Base-by-base conservation (phyloP, 2,797 vertebrate species). In the Hippocampus kuda region DNA sequence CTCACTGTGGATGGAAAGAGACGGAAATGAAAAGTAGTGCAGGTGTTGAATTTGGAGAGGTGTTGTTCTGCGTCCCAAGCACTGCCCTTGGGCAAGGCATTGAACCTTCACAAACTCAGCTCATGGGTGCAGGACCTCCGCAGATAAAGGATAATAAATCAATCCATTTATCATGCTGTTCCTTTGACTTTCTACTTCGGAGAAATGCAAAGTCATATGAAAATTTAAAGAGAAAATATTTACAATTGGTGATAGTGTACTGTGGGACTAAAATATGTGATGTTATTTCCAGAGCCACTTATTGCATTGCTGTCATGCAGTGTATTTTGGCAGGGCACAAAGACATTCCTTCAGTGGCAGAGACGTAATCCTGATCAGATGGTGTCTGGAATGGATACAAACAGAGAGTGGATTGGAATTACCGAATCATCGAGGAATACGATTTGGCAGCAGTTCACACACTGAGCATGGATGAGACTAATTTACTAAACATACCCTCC, bases 401-500 rank as follows among this genome's bases (percentile, higher is more conserved):
- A 91, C 90, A 18, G 77, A 81, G 76, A 81, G 92, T 90, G 92
- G 94, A 94, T 95, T 93, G 91, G 94, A 95, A 94, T 94, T 94
- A 96, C 94, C 94, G 93, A 96, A 95, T 96, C 95, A 97, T 96
- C 94, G 94, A 95, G 94, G 94, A 98, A 95, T 94, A 94, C 93
- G 94, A 96, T 96, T 92, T 92, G 96, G 96, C 95, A 96, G 92
- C 94, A 93, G 93, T 95, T 94, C 96, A 95, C 94, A 93, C 92
- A 95, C 90, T 91, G 91, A 94, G 94, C 95, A 94, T 95, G 93
- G 95, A 95, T 95, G 95, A 95, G 94, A 94, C 94, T 96, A 98
- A 98, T 98, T 98, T 98, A 97, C 95, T 98, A 98, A 98, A 98
- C 94, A 98, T 95, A 97, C 95, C 96, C 95, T 98, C 95, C 95